Evolutionary conservation across 2,888 invertebrate genomes (phyloP).

Genomic region (Harpalus rufipes): DNA sequence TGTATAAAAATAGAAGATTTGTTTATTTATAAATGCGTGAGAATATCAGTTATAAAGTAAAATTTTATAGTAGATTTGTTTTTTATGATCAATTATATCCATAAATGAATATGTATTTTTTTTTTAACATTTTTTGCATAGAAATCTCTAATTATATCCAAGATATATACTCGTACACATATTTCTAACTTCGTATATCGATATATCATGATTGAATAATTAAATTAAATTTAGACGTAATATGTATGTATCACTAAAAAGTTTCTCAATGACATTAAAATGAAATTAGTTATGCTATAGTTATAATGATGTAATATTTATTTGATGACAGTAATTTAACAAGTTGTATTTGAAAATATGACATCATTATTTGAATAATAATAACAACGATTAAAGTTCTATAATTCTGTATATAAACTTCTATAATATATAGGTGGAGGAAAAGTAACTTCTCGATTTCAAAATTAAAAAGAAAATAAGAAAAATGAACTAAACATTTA

Average conservation of each 20-base stretch:
- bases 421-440: no score
- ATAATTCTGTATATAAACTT: no score
- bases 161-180: no score
- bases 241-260: not conserved
- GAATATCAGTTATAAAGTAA: not conserved
- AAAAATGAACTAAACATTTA: no score
- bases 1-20: not conserved
- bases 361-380: no score
- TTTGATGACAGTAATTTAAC: not conserved
- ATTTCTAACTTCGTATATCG: not conserved
- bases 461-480: no score
- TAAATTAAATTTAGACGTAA: not conserved
- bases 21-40: not conserved
- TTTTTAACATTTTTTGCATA: not conserved
- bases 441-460: no score
- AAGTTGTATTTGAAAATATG: not conserved
- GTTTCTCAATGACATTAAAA: not conserved
- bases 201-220: not conserved
- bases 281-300: not conserved
- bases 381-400: no score
- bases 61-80: conserved; percentile 4
- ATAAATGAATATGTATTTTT: not conserved
- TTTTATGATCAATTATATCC: not conserved
- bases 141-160: not conserved
- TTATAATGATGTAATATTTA: not conserved